These are phyloP conservation scores for Hemiprocne comata DNA, from an alignment of 2,113 vertebrate species.

Conservation along the genomic window DNA sequence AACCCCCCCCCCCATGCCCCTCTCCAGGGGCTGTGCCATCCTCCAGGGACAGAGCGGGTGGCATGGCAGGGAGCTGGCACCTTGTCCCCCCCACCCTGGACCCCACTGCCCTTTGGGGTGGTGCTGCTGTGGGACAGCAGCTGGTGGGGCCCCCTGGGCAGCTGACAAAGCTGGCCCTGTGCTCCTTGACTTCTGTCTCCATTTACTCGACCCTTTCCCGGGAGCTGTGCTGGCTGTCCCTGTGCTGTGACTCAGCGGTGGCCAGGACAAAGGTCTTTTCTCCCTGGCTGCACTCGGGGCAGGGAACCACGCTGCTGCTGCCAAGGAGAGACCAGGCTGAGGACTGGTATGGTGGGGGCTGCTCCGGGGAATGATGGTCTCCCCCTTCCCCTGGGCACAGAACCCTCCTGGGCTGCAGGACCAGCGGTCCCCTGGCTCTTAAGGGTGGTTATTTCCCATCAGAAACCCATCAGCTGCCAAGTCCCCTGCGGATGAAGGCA, in stretches of 20 bases:
- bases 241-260: rapidly evolving
- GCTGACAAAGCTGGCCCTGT: slow-evolving; percentile 51
- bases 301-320: rapidly evolving
- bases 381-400: not conserved
- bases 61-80: rapidly evolving
- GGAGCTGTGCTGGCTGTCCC: not conserved
- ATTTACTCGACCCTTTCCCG: slow-evolving; percentile 24
- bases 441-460: not conserved
- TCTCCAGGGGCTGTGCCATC: not conserved
- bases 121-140: no score
- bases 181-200: slow-evolving; percentile 44
- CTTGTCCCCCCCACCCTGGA: not conserved
- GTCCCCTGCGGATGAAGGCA: not conserved
- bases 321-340: not conserved
- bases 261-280: not conserved
- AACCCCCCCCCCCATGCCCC: rapidly evolving
- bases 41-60: not conserved
- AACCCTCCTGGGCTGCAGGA: not conserved
- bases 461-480: not conserved
- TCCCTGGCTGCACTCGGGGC: rapidly evolving
- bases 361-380: not conserved
- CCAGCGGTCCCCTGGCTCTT: not conserved
- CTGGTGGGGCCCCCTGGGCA: no score
- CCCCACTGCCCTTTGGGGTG: not conserved
- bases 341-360: not conserved